Evolutionary conservation across 2,888 invertebrate genomes (phyloP).

Genomic region (Cyclophora albipunctata): DNA sequence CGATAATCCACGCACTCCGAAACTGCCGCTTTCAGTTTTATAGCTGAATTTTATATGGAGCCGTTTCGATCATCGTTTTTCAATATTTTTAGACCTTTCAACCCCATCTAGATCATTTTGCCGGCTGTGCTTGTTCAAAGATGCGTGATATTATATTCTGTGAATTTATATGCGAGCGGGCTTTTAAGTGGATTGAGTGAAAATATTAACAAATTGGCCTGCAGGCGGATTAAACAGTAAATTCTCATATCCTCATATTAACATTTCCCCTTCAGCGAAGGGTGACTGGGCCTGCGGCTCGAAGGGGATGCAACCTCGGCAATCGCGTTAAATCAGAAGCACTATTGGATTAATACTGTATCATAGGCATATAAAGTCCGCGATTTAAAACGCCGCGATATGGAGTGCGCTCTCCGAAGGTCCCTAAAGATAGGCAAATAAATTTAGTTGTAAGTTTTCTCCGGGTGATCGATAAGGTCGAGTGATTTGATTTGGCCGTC

Average conservation of each 20-base stretch:
- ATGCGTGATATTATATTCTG: constrained; percentile 22
- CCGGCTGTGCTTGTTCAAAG: constrained; percentile 13
- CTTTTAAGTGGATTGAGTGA: constrained; percentile 73
- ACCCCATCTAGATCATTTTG: constrained; percentile 8
- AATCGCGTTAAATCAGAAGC: constrained; percentile 69
- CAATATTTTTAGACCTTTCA: constrained; percentile 22
- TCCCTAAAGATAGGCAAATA: constrained; percentile 45
- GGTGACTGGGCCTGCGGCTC: constrained; percentile 52
- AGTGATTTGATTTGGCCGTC: constrained; percentile 71
- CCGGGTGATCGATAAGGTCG: constrained; percentile 65
- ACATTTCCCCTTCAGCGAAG: constrained; percentile 64
- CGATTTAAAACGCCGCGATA: constrained; percentile 16
- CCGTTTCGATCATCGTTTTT: constrained; percentile 15
- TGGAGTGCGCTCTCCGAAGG: constrained; percentile 7
- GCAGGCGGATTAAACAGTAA: constrained; percentile 73
- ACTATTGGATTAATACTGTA: constrained; percentile 64
- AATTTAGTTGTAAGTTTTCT: constrained; percentile 64
- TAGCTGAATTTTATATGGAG: not conserved
- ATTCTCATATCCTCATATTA: constrained; percentile 74
- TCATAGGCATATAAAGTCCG: constrained; percentile 29
- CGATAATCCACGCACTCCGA: constrained; percentile 8
- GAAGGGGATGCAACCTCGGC: constrained; percentile 67
- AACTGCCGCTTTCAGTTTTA: constrained; percentile 5
- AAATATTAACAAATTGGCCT: constrained; percentile 75
- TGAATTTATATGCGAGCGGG: constrained; percentile 41